Conservation (phyloP, 2,888 invertebrate genomes). For the Acleris emargana region DNA sequence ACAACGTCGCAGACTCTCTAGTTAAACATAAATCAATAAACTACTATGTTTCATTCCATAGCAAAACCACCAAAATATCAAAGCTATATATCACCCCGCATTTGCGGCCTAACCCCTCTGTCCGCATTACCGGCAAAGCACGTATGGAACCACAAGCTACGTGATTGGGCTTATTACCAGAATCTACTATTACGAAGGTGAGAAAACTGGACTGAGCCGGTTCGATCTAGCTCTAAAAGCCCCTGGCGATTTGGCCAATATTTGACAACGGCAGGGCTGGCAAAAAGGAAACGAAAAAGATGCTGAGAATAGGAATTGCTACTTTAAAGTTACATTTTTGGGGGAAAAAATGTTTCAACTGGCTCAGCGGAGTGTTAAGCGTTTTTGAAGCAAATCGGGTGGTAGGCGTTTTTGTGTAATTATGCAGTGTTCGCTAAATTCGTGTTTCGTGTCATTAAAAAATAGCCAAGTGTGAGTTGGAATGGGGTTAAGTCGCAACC, state of each 20-base stretch:
- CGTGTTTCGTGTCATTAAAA: no score
- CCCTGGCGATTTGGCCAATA: slow-evolving; percentile 27
- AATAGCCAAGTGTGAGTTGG: no score
- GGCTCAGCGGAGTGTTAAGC: slow-evolving; percentile 22
- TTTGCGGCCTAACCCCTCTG: slow-evolving; percentile 10
- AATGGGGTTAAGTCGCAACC: no score
- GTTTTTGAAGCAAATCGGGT: slow-evolving; percentile 1
- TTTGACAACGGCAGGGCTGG: slow-evolving; percentile 24
- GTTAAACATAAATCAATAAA: no score
- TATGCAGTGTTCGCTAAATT: no score
- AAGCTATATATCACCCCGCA: slow-evolving; percentile 23
- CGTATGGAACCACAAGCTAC: slow-evolving; percentile 21
- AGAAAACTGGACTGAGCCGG: slow-evolving; percentile 39
- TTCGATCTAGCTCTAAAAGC: slow-evolving; percentile 31
- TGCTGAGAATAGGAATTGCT: slow-evolving; percentile 34
- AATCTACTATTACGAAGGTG: slow-evolving; percentile 27
- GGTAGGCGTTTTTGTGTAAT: background rate
- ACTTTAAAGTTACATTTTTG: slow-evolving; percentile 26
- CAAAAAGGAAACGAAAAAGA: slow-evolving; percentile 33
- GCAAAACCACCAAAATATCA: slow-evolving; percentile 17
- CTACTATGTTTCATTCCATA: background rate
- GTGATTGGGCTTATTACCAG: slow-evolving; percentile 31
- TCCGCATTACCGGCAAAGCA: slow-evolving; percentile 18
- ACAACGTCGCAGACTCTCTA: no score
- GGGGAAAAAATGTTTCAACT: slow-evolving; percentile 17